A percentile compares a stretch with the other conserved stretches of the same genome.
Evolutionary conservation across 2,113 vertebrate genomes (phyloP).

Genomic region (Lophochroa leadbeateri): DNA sequence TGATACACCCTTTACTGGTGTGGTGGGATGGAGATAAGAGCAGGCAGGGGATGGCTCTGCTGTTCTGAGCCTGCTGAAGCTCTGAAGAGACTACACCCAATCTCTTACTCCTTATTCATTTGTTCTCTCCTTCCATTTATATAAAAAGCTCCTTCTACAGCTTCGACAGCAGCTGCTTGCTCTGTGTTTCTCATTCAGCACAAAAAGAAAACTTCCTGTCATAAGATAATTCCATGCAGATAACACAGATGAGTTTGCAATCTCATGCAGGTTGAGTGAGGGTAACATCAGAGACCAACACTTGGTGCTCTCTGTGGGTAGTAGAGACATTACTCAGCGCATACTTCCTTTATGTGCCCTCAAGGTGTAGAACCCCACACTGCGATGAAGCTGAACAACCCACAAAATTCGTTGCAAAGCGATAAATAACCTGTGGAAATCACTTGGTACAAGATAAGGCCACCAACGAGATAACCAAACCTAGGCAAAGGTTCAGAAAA

Average conservation of each 20-base stretch:
- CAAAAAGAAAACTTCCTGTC: background rate
- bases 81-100: background rate
- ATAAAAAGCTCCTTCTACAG: background rate
- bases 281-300: fast-evolving
- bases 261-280: fast-evolving
- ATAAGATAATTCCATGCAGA: background rate
- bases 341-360: background rate
- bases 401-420: fast-evolving
- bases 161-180: background rate
- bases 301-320: background rate
- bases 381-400: background rate
- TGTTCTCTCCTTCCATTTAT: background rate
- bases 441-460: fast-evolving
- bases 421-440: background rate
- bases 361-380: fast-evolving
- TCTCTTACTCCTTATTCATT: background rate
- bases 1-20: background rate
- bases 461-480: background rate
- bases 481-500: background rate
- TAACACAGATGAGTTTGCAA: background rate
- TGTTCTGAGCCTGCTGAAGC: background rate
- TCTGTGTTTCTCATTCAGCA: background rate
- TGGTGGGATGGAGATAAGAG: background rate
- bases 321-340: background rate
- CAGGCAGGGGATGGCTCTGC: background rate